Conservation (phyloP, 2,888 invertebrate species). For the Halocaridina rubra region DNA sequence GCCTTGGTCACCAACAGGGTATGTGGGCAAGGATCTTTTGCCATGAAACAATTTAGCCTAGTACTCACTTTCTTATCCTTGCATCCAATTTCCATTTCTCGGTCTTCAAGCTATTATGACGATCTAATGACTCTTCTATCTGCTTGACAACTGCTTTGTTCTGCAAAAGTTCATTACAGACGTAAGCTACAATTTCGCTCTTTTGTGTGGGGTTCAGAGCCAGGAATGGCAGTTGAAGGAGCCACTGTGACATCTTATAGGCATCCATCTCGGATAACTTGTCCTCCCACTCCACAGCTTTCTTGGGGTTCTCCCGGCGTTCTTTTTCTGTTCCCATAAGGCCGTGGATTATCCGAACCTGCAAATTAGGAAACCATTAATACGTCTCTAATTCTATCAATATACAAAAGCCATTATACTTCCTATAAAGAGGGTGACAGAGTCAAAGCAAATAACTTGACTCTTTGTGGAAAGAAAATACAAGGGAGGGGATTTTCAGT, state of each 20-base stretch:
- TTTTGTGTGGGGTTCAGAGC: constrained; percentile 87
- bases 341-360: constrained; percentile 51
- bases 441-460: too few relatives aligned
- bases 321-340: constrained; percentile 56
- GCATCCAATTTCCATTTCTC: constrained; percentile 94
- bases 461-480: too few relatives aligned
- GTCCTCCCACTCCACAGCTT: constrained; percentile 80
- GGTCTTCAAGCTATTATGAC: constrained; percentile 85
- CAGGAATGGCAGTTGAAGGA: constrained; percentile 76
- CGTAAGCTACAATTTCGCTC: constrained; percentile 87
- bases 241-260: constrained; percentile 74
- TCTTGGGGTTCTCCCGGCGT: constrained; percentile 72
- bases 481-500: too few relatives aligned
- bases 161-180: constrained; percentile 94
- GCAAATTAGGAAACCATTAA: too few relatives aligned
- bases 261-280: constrained; percentile 81
- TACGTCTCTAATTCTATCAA: too few relatives aligned
- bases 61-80: constrained; percentile 87
- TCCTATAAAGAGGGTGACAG: too few relatives aligned
- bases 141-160: constrained; percentile 89
- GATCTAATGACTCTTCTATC: constrained; percentile 89
- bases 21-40: too few relatives aligned
- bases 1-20: too few relatives aligned
- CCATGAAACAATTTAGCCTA: not conserved
- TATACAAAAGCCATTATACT: too few relatives aligned